A percentile compares a stretch with the other conserved stretches of the same genome.
These are phyloP conservation scores for Corythucha ciliata DNA, from an alignment of 2,888 invertebrate species.

Conservation along the genomic window DNA sequence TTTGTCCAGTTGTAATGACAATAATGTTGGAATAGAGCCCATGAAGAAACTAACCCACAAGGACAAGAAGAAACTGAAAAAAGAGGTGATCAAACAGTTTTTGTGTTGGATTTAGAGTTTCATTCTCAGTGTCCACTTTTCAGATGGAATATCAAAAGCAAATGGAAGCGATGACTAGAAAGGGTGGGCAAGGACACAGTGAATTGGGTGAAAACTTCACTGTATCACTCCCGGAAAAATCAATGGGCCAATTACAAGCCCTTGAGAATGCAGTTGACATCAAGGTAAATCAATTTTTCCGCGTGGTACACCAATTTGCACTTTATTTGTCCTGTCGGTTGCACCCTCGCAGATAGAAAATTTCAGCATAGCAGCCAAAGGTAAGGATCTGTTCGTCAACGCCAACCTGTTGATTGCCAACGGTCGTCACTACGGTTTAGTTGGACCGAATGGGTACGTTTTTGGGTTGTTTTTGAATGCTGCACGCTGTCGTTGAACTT, in stretches of 20 bases:
- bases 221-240: slow-evolving; percentile 73
- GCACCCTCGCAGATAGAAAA: slow-evolving; percentile 63
- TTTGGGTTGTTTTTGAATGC: no score
- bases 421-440: slow-evolving; percentile 90
- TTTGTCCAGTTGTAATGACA: not conserved
- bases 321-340: not conserved
- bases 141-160: slow-evolving; percentile 81
- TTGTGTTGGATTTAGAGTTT: slow-evolving; percentile 8
- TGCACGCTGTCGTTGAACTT: no score
- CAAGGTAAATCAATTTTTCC: slow-evolving; percentile 50
- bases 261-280: slow-evolving; percentile 93
- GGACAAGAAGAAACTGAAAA: slow-evolving; percentile 84
- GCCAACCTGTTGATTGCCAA: slow-evolving; percentile 87
- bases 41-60: slow-evolving; percentile 74
- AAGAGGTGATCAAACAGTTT: slow-evolving; percentile 41
- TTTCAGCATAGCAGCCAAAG: slow-evolving; percentile 94
- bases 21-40: slow-evolving; percentile 22
- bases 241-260: slow-evolving; percentile 57
- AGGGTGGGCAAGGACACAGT: slow-evolving; percentile 81
- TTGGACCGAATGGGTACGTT: slow-evolving; percentile 91
- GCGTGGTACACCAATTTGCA: not conserved
- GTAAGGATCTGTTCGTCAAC: slow-evolving; percentile 94
- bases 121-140: slow-evolving; percentile 28
- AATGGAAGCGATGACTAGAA: slow-evolving; percentile 72
- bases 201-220: slow-evolving; percentile 91